phyloP scores from a whole-genome alignment of 2,888 invertebrate genomes.

The Acanthosepion pharaonis region DNA sequence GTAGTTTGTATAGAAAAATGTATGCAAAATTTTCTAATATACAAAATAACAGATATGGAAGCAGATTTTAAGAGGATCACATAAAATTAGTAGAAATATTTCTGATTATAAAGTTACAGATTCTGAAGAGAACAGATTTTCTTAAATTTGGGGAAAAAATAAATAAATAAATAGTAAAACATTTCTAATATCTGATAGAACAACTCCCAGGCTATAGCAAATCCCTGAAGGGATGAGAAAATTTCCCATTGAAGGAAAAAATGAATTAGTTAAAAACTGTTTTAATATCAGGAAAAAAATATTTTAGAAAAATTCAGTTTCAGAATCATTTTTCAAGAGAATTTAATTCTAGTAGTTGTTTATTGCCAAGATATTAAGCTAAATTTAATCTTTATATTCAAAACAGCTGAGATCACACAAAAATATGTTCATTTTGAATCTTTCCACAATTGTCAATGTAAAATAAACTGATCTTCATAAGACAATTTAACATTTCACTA shows the following conservation, averaged over 20 bases:
- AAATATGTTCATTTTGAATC: background rate
- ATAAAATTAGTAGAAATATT: too few relatives aligned
- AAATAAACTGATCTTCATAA: background rate
- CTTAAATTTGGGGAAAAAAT: too few relatives aligned
- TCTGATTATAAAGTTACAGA: too few relatives aligned
- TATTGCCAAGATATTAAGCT: background rate
- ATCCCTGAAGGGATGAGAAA: background rate
- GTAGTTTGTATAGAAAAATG: too few relatives aligned
- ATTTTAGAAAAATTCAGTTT: background rate
- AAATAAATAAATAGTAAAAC: too few relatives aligned
- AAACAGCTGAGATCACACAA: background rate
- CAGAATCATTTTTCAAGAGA: background rate
- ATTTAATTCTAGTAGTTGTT: background rate
- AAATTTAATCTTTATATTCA: background rate
- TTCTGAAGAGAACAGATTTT: too few relatives aligned
- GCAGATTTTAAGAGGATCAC: too few relatives aligned
- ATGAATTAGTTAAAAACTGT: background rate
- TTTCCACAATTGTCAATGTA: background rate
- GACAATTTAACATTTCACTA: background rate
- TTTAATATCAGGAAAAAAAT: too few relatives aligned
- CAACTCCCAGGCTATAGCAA: background rate
- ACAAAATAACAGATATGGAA: too few relatives aligned
- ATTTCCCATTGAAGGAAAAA: background rate
- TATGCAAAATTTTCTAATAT: too few relatives aligned
- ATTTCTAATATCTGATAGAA: too few relatives aligned